Base-by-base conservation (phyloP, 2,888 invertebrate genomes). In the Galeruca laticollis region DNA sequence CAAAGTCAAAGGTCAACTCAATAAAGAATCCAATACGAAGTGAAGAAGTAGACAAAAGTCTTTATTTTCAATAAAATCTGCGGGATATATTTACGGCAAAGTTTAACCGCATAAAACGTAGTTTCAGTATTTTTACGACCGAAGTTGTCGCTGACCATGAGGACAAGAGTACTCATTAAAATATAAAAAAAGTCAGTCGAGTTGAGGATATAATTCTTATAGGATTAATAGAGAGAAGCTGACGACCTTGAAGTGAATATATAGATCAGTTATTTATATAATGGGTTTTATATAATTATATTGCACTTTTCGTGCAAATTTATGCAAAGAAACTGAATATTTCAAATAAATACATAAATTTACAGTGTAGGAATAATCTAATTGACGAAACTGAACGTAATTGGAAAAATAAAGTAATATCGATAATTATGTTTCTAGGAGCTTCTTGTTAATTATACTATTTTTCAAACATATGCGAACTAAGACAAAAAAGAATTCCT, bases 71-170 rank as follows among this genome's bases (percentile, higher is more conserved):
- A 47, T 47, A 18, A 47, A 47, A 47, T 18, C 47, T 1, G 15
- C 9, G 15, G 15, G 47, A 47, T 47, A 18, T 15, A 15, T 18
- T 15, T 18, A 47, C 18, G 15, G 18, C n/a, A 47, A 47, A 47
- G 47, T 47, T 47, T 47, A 47, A 47, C 15, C 15, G 15, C 47
- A 10, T 47, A 18, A 15, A 18, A 47, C 47, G 18, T 47, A 47
- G 18, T 47, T 47, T 47, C 47, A 47, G 47, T 15, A 47, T 18
- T 47, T 47, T 47, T 47, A 47, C 18, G 15, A 18, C 18, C 47
- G 47, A 47, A 47, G 47, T 18, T 47, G 47, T 47, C 47, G 47
- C 6, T 47, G 47, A 18, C 47, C 47, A 47, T 47, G 47, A 47
- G 47, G 47, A 47, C 47, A 47, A 47, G 4, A 26, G 47, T 47